phyloP scores from a whole-genome alignment of 2,888 invertebrate genomes.

The Geotrupes spiniger region DNA sequence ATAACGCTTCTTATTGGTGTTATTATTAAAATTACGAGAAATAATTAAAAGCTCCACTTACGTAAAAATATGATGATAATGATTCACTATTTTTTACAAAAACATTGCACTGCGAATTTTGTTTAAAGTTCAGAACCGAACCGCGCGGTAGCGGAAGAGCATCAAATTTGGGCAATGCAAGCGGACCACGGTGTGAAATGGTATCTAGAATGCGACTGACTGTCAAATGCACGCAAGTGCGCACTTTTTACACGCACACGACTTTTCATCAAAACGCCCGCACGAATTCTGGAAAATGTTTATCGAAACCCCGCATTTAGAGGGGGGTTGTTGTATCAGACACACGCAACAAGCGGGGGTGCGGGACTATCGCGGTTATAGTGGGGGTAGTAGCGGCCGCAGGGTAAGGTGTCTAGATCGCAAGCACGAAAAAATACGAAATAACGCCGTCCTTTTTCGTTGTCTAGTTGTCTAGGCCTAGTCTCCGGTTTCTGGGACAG shows the following conservation, averaged over 20 bases:
- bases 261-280: conserved; percentile 50
- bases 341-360: conserved; percentile 46
- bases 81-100: background rate
- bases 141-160: conserved; percentile 4
- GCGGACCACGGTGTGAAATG: conserved; percentile 23
- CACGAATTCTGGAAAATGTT: conserved; percentile 50
- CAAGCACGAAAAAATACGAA: conserved; percentile 12
- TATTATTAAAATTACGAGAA: background rate
- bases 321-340: conserved; percentile 40
- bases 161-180: conserved; percentile 23
- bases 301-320: conserved; percentile 43
- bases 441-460: conserved; percentile 9
- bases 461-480: conserved; percentile 7
- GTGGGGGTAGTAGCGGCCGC: conserved; percentile 32
- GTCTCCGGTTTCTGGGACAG: conserved; percentile 6
- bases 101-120: conserved; percentile 1
- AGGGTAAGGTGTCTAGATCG: conserved; percentile 37
- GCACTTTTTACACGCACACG: conserved; percentile 40
- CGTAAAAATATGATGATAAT: background rate
- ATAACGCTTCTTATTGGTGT: too few relatives aligned
- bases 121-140: background rate
- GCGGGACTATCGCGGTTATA: conserved; percentile 32
- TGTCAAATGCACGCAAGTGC: conserved; percentile 37
- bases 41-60: background rate
- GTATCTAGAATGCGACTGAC: conserved; percentile 28